Base-by-base conservation (phyloP, 2,113 vertebrate genomes). In the Aepyceros melampus region DNA sequence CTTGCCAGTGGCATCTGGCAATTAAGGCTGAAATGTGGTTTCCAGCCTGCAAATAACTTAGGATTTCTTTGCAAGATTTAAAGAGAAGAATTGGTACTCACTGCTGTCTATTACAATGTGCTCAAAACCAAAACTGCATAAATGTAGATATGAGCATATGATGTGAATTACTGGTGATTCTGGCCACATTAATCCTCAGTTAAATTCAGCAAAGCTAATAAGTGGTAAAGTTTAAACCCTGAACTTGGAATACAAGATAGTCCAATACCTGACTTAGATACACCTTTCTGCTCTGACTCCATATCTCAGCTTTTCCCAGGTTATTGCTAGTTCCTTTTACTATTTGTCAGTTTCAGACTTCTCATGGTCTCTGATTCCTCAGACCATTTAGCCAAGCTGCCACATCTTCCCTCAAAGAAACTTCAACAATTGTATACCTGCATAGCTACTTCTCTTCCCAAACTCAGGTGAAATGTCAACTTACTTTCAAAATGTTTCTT, bases 1-100 rank as follows among this genome's bases (percentile, higher is more conserved):
- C 95, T 96, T 97, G 97, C 96, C 97, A 98, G 84, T 85, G 67
- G 92, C 96, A 97, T 97, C 95, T 97, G 98, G 96, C 83, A 97
- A 98, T 97, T 98, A 97, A 97, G 81, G 49, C 64, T 97, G 85
- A 93, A 96, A 97, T 90, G 97, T 91, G 81, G 43, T 95, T 95
- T 97, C 89, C 87, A 97, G 84, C 56, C 94, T 97, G 87, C 86
- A 97, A 82, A 95, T 67, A 87, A 76, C 19, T 89, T 62, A 40
- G 53, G 53, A 94, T 96, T 97, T 97, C 31, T 62, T 51, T 62
- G 64, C 43, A 95, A 74, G 51, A 94, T 93, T 89, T 93, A 60
- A 92, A 96, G 49, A 83, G 51, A 71, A 89, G 67, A 93, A 87
- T 6, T 94, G 94, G 83, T 60, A 15, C 2, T 40, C 25, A 2